phyloP scores from a whole-genome alignment of 2,113 vertebrate species.

The Xenopus borealis region DNA sequence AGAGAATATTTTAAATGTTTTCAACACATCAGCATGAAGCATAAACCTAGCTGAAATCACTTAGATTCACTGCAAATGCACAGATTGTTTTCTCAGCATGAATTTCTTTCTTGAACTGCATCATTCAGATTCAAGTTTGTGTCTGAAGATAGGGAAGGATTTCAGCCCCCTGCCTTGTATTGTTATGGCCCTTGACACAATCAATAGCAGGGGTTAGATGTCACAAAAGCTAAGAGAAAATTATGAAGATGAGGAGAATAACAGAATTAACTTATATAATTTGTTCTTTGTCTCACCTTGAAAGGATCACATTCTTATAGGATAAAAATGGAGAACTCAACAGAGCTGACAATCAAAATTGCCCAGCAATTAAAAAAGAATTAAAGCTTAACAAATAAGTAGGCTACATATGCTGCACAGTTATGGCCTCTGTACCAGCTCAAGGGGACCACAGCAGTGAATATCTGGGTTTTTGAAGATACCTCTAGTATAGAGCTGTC shows the following conservation, averaged over 20 bases:
- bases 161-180: constrained; percentile 73
- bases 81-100: constrained; percentile 89
- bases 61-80: constrained; percentile 83
- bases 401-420: too few relatives aligned
- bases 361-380: too few relatives aligned
- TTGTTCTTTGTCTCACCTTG: constrained; percentile 69
- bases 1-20: constrained; percentile 77
- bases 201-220: constrained; percentile 72
- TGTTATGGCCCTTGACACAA: constrained; percentile 70
- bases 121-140: constrained; percentile 55
- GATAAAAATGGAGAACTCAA: constrained; percentile 48
- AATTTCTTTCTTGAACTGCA: constrained; percentile 67
- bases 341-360: background rate
- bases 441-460: too few relatives aligned
- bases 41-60: constrained; percentile 80
- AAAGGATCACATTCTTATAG: constrained; percentile 56
- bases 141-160: constrained; percentile 66
- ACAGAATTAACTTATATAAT: constrained; percentile 65
- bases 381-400: too few relatives aligned
- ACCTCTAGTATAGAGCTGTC: too few relatives aligned
- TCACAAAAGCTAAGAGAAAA: constrained; percentile 65
- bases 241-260: constrained; percentile 75
- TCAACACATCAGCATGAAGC: constrained; percentile 79
- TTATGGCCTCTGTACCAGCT: too few relatives aligned
- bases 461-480: too few relatives aligned